Evolutionary conservation across 2,113 vertebrate genomes (phyloP).

Genomic region (Bubo bubo): DNA sequence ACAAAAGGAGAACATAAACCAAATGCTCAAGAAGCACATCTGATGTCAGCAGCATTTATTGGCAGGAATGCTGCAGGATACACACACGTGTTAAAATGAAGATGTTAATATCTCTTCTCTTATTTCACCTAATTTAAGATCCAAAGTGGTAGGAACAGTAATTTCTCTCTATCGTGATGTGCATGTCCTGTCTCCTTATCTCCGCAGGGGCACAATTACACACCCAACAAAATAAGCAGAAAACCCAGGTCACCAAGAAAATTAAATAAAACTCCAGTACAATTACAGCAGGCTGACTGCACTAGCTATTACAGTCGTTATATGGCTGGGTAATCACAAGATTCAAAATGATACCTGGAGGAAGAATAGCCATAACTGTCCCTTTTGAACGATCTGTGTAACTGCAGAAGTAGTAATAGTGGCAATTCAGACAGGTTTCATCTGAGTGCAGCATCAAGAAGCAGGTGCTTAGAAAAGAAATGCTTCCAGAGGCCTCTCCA

Average conservation of each 20-base stretch:
- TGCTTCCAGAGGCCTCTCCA: neutral
- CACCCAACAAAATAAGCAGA: conserved; percentile 1
- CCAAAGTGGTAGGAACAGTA: neutral
- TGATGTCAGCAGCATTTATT: neutral
- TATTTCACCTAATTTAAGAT: neutral
- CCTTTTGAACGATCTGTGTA: neutral
- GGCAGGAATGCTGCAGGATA: neutral
- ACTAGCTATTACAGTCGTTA: neutral
- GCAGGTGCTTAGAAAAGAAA: neutral
- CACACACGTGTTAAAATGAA: neutral
- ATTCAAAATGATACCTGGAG: neutral
- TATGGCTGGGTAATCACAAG: neutral
- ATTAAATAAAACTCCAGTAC: conserved; percentile 5
- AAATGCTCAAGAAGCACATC: neutral
- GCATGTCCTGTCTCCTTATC: neutral
- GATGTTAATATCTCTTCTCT: neutral
- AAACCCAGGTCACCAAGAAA: neutral
- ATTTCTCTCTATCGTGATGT: neutral
- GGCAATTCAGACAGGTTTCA: neutral
- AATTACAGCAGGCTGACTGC: neutral
- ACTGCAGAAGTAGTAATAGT: neutral
- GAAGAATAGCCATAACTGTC: neutral
- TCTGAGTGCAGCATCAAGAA: neutral
- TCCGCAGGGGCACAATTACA: conserved; percentile 11
- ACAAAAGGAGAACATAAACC: neutral